Base-by-base conservation (phyloP, 1,140 invertebrate genomes). In the Acromyrmex echinatior region DNA sequence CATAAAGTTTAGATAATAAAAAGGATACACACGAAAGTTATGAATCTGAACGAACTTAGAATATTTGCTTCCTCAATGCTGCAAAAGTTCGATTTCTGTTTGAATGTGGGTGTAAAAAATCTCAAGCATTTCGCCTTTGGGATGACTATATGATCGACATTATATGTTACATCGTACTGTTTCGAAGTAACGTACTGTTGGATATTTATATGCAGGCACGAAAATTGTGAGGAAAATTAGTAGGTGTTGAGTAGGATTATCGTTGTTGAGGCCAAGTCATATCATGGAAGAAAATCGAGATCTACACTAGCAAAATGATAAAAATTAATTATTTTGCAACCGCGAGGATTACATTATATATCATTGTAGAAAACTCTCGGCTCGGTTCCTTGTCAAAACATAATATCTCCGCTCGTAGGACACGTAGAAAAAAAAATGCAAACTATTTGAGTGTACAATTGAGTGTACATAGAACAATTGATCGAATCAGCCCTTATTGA, bases 271-370 rank as follows among this genome's bases (percentile, higher is more conserved):
- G 89, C 78, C 84, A 79, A 84, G 90, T 88, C 87, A 81, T 91
- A 89, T 91, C 87, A 91, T 87, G 87, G 89, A 76, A 88, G 66
- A 88, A 74, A 88, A 70, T 81, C 84, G 68, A 74, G 80, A 63
- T 87, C 68, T 91, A 92, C 92, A 92, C 88, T 92, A 81, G 91
- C 92, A 70, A 93, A 93, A 92, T 91, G 92, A 93, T 93, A 92
- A 88, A 93, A 92, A 93, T 93, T 91, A 90, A 93, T 93, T 93
- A 93, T 92, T 92, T 92, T 92, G 92, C 92, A 92, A 92, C 81
- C 90, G 81, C 74, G 62, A 58, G 81, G 79, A 84, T 86, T 25
- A 25, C 87, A 51, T 16, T 14, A 14, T 14, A 14, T 49, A 12
- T 12, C 51, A n/a, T 28, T 12, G 31, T 16, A 51, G 58, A 70